Base-by-base conservation (phyloP, 2,888 invertebrate species). In the Hedya salicella region DNA sequence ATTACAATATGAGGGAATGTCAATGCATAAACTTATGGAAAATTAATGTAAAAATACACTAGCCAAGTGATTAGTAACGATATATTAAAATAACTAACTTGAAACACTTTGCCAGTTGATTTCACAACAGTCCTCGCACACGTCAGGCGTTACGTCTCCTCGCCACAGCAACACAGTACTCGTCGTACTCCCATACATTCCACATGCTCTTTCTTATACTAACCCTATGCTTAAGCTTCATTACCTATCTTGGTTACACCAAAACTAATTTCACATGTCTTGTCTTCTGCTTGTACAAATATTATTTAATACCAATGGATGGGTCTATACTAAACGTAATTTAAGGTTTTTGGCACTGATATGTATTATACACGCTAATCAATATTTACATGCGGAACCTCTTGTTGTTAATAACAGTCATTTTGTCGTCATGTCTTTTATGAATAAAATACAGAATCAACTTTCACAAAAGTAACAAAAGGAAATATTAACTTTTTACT, bases 311-410 rank as follows among this genome's bases (percentile, higher is more conserved):
- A 59, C 52, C 30, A 32, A 52, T 40, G 60, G 30, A 48, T 60
- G 36, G 60, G 65, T 54, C 46, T 65, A 32, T 19, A 60, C 60
- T 66, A 60, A 66, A 40, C 39, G 14, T 50, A 62, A 61, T 62
- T 21, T 62, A 62, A 66, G 65, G 65, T 53, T 48, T 62, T 57
- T 48, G 48, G 64, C 56, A 67, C 66, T 49, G 40, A 61, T 69
- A 65, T 77, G 72, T 75, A 74, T 72, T 61, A 77, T 73, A 75
- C 75, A 77, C 72, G 72, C 71, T 70, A 73, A 50, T 54, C 44
- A 63, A 65, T 68, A 52, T 42, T 40, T 56, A 40, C n/a, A 64
- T 63, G 63, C 32, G 8, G 16, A 49, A 48, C 49, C 42, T 16
- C 30, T 40, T 40, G 19, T 19, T 59, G 16, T 40, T n/a, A 39